Evolutionary conservation across 1,140 invertebrate species (phyloP).

Genomic region (Lasioglossum albipes): DNA sequence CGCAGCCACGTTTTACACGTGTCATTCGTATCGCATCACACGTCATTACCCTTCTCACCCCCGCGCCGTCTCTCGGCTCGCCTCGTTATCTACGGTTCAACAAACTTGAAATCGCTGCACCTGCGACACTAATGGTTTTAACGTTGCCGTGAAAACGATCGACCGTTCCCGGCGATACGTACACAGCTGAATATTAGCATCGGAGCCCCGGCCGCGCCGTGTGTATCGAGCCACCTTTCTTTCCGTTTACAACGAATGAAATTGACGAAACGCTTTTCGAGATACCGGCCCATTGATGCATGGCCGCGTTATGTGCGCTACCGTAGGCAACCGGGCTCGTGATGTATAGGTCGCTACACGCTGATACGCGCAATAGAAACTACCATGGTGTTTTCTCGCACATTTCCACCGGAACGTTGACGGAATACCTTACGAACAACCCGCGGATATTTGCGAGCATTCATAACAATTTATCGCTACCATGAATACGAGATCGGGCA

Average conservation of each 20-base stretch:
- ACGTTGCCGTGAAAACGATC: constrained; percentile 18
- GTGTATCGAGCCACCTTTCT: neutral
- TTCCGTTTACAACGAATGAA: neutral
- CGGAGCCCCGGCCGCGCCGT: neutral
- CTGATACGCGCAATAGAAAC: neutral
- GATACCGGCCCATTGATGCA: neutral
- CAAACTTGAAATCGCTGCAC: constrained; percentile 59
- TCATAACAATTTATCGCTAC: too few species aligned
- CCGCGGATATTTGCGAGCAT: too few species aligned
- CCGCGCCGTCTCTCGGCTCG: constrained; percentile 3
- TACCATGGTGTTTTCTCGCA: neutral
- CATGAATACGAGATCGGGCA: too few species aligned
- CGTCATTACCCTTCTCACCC: constrained; percentile 56
- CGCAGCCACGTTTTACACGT: constrained; percentile 54
- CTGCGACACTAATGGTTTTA: constrained; percentile 55
- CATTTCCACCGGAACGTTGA: neutral
- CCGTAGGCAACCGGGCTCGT: neutral
- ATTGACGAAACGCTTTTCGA: constrained; percentile 3
- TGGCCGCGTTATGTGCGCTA: neutral
- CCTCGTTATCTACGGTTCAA: constrained; percentile 60
- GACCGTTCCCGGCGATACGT: neutral
- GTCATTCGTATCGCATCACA: constrained; percentile 63
- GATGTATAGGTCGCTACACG: neutral
- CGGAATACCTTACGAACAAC: too few species aligned
- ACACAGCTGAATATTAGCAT: constrained; percentile 4